Conservation (phyloP, 2,797 vertebrate species). For the Ctenochaetus hawaiiensis region DNA sequence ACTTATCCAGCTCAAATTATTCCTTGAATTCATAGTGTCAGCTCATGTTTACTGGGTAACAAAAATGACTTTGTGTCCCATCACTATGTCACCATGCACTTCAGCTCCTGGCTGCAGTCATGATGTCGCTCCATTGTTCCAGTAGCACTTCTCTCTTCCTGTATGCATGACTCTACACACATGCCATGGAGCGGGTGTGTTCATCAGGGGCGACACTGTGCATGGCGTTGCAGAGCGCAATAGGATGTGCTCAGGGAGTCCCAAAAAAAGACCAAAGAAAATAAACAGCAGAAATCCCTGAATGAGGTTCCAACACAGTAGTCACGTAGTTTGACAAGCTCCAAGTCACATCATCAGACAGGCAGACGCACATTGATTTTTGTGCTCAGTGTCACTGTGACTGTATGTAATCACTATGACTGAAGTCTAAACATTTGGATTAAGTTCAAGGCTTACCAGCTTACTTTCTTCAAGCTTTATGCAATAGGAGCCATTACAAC, state of each 20-base stretch:
- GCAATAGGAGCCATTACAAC: no score
- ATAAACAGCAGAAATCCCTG: constrained; percentile 73
- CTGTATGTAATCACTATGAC: neutral
- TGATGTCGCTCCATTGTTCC: constrained; percentile 53
- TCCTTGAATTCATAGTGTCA: neutral
- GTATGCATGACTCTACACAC: constrained; percentile 44
- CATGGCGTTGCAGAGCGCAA: constrained; percentile 33
- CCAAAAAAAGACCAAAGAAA: constrained; percentile 70
- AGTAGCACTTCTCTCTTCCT: constrained; percentile 56
- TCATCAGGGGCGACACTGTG: constrained; percentile 20
- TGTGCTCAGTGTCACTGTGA: neutral
- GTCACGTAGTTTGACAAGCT: constrained; percentile 62
- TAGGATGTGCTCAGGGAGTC: constrained; percentile 63
- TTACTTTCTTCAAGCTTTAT: no score
- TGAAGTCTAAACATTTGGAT: neutral
- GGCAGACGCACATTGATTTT: constrained; percentile 8
- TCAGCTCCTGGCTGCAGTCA: constrained; percentile 8
- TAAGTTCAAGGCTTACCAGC: neutral
- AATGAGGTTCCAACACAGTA: constrained; percentile 52
- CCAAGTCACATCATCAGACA: constrained; percentile 49
- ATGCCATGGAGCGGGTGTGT: constrained; percentile 39
- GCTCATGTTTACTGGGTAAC: constrained; percentile 1
- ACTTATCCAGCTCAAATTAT: neutral
- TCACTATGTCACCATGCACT: constrained; percentile 1
- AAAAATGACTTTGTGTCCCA: constrained; percentile 16